Conservation (phyloP, 2,113 vertebrate species). For the Neofelis nebulosa region DNA sequence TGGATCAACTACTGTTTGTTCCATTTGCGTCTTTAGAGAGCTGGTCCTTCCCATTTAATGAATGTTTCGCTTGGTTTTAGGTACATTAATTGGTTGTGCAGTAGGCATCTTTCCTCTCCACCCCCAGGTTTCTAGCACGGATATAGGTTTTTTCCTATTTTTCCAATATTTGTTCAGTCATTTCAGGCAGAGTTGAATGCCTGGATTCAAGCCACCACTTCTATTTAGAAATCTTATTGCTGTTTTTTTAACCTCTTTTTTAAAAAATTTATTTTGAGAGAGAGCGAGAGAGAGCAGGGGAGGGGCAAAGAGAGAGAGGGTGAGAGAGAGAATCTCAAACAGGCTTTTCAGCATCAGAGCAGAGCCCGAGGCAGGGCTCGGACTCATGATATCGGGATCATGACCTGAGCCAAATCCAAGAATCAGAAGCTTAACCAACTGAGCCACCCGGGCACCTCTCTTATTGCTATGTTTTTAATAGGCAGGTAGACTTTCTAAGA, state of each 20-base stretch:
- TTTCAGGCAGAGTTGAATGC: not conserved
- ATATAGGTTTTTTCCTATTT: not conserved
- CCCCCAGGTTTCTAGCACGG: not conserved
- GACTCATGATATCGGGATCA: too few species aligned
- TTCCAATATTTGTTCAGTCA: not conserved
- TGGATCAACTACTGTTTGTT: not conserved
- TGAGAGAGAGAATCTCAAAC: too few species aligned
- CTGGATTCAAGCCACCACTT: not conserved
- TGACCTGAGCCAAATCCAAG: too few species aligned
- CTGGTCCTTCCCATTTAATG: not conserved
- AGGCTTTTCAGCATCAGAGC: too few species aligned
- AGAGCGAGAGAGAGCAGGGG: too few species aligned
- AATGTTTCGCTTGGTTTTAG: not conserved
- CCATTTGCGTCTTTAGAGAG: not conserved
- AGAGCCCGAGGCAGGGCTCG: too few species aligned
- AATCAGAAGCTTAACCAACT: too few species aligned
- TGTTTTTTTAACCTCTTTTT: not conserved
- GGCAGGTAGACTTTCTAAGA: not conserved
- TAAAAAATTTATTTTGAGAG: too few species aligned
- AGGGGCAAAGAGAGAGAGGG: too few species aligned
- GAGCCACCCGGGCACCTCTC: too few species aligned
- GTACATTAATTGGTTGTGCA: not conserved
- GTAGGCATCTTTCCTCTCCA: not conserved
- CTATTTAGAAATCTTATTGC: not conserved
- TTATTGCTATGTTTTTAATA: not conserved